Percentiles rank a stretch among this genome's conserved stretches.
Conservation (phyloP, 2,888 invertebrate species). For the Lamproptera curius region DNA sequence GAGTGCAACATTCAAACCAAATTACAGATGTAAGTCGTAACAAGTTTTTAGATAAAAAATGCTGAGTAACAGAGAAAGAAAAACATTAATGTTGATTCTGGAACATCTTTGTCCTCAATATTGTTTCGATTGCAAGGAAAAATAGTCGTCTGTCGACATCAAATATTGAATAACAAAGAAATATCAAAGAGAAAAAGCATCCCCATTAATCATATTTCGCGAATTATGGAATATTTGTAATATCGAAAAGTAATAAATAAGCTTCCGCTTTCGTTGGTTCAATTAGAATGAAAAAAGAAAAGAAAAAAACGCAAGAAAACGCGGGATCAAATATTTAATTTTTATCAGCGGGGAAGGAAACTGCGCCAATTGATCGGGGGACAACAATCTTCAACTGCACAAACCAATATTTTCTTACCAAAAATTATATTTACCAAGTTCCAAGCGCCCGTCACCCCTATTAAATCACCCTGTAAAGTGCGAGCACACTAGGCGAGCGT, state of each 20-base stretch:
- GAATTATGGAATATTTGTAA: neutral
- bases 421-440: constrained; percentile 55
- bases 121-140: neutral
- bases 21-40: too few species aligned
- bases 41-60: too few species aligned
- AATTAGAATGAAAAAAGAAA: neutral
- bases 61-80: too few species aligned
- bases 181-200: neutral
- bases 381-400: constrained; percentile 28
- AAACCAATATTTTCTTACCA: constrained; percentile 50
- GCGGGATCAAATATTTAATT: constrained; percentile 15
- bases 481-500: too few species aligned
- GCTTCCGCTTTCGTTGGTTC: neutral
- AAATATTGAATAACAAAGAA: too few species aligned
- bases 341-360: constrained; percentile 16
- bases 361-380: constrained; percentile 25
- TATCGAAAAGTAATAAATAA: neutral
- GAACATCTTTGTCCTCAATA: too few species aligned
- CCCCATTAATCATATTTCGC: neutral
- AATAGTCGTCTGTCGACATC: neutral
- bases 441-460: constrained; percentile 38
- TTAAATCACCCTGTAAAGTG: constrained; percentile 44
- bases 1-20: too few species aligned
- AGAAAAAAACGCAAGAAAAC: too few species aligned
- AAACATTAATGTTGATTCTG: too few species aligned